Base-by-base conservation (phyloP, 2,113 vertebrate genomes). In the Neodontobutis hainanensis region DNA sequence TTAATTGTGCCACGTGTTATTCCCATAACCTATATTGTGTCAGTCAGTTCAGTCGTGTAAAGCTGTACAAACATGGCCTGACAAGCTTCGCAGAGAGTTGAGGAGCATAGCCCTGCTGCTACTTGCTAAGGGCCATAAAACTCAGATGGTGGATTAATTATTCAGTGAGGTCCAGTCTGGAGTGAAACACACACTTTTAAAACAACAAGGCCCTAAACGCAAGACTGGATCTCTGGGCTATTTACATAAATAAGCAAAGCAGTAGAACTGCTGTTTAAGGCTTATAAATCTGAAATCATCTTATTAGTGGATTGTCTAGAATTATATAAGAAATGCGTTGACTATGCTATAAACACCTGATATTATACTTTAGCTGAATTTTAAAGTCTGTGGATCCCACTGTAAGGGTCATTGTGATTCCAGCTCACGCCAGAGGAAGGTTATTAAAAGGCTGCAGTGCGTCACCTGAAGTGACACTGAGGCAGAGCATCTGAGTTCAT, bases 31-130 rank as follows among this genome's bases (percentile, higher is more conserved):
- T 84, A 38, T 47, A 57, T 65, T 36, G 58, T 75, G 72, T 64
- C 61, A 65, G 61, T 82, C 55, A 65, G 52, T 80, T 88, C 72
- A 78, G 60, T 79, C 65, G 57, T 77, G 78, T 82, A 71, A 68
- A 73, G 59, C 80, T 75, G 77, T 55, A 53, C 64, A 86, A 82
- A 81, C 80, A 85, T 70, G 82, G 62, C 67, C 81, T 43, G 9
- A 64, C 62, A 65, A 56, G 61, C 32, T 36, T 38, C 46, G 27
- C 70, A 19, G 58, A 61, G 77, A 73, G 57, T 48, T 35, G 6
- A 1, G 16, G 43, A 81, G 56, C 68, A 52, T 5, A 60, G 73
- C 60, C 62, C 65, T 40, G 56, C 59, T 57, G 45, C 68, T 47
- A 58, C 63, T 61, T 66, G 66, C 68, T 16, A 38, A 32, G 61